phyloP scores from a whole-genome alignment of 2,797 vertebrate genomes.

The Tangara arthus region DNA sequence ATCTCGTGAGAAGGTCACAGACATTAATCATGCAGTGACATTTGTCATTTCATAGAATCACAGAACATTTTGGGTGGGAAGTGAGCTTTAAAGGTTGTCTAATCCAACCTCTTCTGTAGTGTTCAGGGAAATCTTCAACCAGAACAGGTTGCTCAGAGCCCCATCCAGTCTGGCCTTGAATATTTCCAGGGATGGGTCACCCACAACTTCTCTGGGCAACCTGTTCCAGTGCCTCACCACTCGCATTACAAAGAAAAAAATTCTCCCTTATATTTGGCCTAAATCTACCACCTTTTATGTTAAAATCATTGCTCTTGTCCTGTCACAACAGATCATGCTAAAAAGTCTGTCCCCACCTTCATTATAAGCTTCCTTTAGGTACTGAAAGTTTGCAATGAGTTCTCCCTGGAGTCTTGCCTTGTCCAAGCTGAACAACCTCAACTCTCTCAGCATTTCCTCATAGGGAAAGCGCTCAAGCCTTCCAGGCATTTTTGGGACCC shows the following conservation, averaged over 20 bases:
- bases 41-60: neutral
- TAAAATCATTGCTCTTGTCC: neutral
- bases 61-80: neutral
- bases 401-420: neutral
- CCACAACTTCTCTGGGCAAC: neutral
- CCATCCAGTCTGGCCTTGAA: neutral
- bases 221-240: neutral
- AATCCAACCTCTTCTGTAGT: neutral
- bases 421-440: neutral
- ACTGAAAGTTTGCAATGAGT: accelerated
- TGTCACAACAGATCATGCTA: neutral
- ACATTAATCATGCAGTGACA: neutral
- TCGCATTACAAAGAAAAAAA: neutral
- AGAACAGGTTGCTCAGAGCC: neutral
- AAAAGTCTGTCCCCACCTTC: neutral
- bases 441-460: neutral
- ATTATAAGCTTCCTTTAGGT: neutral
- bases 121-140: neutral
- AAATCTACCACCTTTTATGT: neutral
- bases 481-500: neutral
- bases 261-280: neutral
- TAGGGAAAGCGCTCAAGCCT: neutral
- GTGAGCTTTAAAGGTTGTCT: neutral
- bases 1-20: neutral
- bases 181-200: neutral